Evolutionary conservation across 2,113 vertebrate genomes (phyloP), one percentile per base, ranked within the genome.

Genomic region (Columbina picui): DNA sequence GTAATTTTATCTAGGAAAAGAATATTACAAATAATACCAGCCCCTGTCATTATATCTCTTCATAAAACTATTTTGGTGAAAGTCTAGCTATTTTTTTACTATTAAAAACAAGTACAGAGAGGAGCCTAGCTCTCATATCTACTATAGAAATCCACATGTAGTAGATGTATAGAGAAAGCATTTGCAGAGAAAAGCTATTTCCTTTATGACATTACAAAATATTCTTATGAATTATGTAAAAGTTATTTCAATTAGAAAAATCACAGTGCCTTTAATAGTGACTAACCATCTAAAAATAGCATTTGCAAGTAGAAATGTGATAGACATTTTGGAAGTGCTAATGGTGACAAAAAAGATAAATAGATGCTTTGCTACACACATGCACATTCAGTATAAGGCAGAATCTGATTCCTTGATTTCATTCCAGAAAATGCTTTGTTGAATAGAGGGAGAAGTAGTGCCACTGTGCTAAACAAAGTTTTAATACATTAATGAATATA

Each of bases 401-500:
- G 45, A 52, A 6, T 49, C 64, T 7, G 6, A 30, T 55, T 88
- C 26, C 23, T 43, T 80, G 15, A 75, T 89, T 88, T 92, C 22
- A 23, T 57, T 83, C 60, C 41, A 95, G 49, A 89, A 91, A 75
- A 8, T 25, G 6, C 0, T 49, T 91, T 87, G 56, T 61, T 84
- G 15, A 15, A 68, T 60, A 71, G 82, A 65, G 9, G 4, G 12
- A 12, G 6, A 87, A 93, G 81, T 55, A 1, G 6, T 67, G 7
- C 3, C 20, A 27, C 43, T 57, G 9, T 67, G 34, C 39, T 75
- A 83, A 94, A 70, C 57, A 53, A 90, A 83, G 36, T 84, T 89
- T 96, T 80, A 68, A 71, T 93, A 90, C 74, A n/a, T 30, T 26
- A 89, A 88, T 70, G n/a, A 88, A 93, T 82, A 87, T n/a, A 81